Evolutionary conservation across 2,888 invertebrate genomes (phyloP), one percentile per base, ranked within the genome.

Genomic region (Stegana nigrithorax): DNA sequence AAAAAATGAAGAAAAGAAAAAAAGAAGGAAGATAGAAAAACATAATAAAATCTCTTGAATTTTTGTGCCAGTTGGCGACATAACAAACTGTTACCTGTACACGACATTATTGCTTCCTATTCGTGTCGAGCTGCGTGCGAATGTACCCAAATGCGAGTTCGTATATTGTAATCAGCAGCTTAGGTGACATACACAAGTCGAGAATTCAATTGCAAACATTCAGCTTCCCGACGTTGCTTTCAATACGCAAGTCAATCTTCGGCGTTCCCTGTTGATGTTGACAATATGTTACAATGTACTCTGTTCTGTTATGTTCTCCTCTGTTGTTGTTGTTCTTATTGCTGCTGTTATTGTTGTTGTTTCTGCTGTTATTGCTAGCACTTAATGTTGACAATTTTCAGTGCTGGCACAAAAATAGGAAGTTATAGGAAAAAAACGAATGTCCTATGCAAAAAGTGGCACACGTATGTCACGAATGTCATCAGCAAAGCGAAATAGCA

Each of bases 311-410:
- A 2, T n/a, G n/a, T n/a, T 39, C 17, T 39, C n/a, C 14, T 39
- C n/a, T 47, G 19, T 21, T 25, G 23, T 23, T 23, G 47, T 47
- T 47, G 12, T 47, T 47, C 10, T 47, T 47, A 23, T 23, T 19
- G 45, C 2, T 32, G n/a, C 36, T 17, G 29, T 10, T 17, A 14
- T 19, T 57, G 21, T 7, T 47, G 19, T 12, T 44, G 23, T 23
- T 17, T 25, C 25, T 27, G 60, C 55, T 68, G 63, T 70, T 72
- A 71, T 69, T 73, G 77, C 67, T 68, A 69, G 65, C 78, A 73
- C 75, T 67, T 76, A 76, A 78, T 76, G 75, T 78, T 76, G 77
- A 78, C 75, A 78, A 77, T 76, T 78, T 78, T 75, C 75, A 73
- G 75, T 78, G 61, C 62, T 66, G 61, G 55, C 62, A 60, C 65